Evolutionary conservation across 2,888 invertebrate genomes (phyloP).

Genomic region (Diachrysia chrysitis): DNA sequence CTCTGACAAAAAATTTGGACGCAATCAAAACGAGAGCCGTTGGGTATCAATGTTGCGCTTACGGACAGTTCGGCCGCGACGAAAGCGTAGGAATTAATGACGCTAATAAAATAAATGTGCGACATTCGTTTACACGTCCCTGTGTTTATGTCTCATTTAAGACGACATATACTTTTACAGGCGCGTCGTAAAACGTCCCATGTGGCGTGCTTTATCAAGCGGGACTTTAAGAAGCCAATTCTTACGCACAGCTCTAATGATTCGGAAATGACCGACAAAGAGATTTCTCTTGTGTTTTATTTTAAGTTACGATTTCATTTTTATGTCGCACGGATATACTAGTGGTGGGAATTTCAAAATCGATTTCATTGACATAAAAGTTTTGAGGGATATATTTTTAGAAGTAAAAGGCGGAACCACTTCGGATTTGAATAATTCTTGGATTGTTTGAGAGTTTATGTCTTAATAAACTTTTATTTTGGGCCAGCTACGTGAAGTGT

Average conservation of each 20-base stretch:
- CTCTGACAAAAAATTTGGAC: background rate
- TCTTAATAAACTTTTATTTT: constrained; percentile 47
- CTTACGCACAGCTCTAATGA: constrained; percentile 75
- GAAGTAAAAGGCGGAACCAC: constrained; percentile 35
- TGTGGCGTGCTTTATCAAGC: constrained; percentile 80
- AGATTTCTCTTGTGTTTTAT: constrained; percentile 67
- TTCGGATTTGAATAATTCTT: constrained; percentile 50
- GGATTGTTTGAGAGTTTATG: constrained; percentile 42
- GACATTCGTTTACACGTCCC: constrained; percentile 88
- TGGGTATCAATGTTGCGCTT: constrained; percentile 53
- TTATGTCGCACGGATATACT: constrained; percentile 44
- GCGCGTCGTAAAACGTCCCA: constrained; percentile 82
- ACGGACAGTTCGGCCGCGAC: constrained; percentile 69
- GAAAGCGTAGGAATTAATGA: constrained; percentile 86
- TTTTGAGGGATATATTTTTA: constrained; percentile 35
- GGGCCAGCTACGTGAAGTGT: constrained; percentile 9
- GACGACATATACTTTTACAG: constrained; percentile 87
- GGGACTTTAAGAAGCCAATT: constrained; percentile 73
- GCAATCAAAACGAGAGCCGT: constrained; percentile 38
- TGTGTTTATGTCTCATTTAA: constrained; percentile 89
- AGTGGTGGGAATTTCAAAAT: constrained; percentile 39
- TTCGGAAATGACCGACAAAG: constrained; percentile 69
- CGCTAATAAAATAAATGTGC: constrained; percentile 87
- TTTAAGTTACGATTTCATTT: constrained; percentile 57
- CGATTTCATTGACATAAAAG: constrained; percentile 40